Evolutionary conservation across 1,140 invertebrate genomes (phyloP), one percentile per base, ranked within the genome.

Genomic region (Lethocerus indicus): DNA sequence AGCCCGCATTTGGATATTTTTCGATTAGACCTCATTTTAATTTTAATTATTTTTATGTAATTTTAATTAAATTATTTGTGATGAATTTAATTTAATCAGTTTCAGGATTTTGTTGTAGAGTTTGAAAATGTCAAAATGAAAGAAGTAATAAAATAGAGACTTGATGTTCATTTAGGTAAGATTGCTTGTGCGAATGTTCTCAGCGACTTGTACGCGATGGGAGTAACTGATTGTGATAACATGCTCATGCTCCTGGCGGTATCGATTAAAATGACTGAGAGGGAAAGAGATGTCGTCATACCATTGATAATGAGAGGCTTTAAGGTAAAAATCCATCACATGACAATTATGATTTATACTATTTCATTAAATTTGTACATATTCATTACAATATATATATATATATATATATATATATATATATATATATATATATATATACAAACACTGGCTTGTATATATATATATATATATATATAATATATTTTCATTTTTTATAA

Each of bases 181-280:
- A 97, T 98, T 56, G 87, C 94, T 1, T 96, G 91, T 72, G 89
- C 92, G 28, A 98, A 98, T 71, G 94, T 98, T n/a, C 69, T 98
- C 37, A 96, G 92, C 71, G 94, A 98, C 68, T 67, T 98, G 54
- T 98, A 95, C 67, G 94, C 95, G 0, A 95, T 98, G 91, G 95
- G 95, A 54, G 93, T 98, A 14, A 96, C 89, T 0, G 90, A 97
- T 64, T 95, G 91, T 70, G 94, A 98, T 69, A 98, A 98, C 66
- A 96, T 98, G 91, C 71, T 98, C 13, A 98, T 98, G 93, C 65
- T 97, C 40, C 70, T 98, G n/a, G 90, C 83, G 23, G 85, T 94
- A 6, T 90, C 87, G 51, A 89, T 85, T 5, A 92, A 93, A 70
- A 88, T 95, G 86, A 91, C 87, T 7, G 91, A 95, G 56, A 92